Conservation (phyloP, 2,797 vertebrate genomes). For the Orestias chungarensis region DNA sequence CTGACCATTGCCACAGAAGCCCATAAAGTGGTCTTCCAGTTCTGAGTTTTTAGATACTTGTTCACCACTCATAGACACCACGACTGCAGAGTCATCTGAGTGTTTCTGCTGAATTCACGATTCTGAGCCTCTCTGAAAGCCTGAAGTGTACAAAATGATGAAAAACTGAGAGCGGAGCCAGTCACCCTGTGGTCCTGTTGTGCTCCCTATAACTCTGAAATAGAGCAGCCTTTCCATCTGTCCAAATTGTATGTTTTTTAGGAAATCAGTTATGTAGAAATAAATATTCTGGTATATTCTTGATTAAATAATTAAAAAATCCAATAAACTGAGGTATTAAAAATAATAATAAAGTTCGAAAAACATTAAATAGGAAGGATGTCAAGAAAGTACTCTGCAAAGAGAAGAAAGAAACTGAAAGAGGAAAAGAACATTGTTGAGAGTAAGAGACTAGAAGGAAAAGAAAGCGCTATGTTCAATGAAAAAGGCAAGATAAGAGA, state of each 20-base stretch:
- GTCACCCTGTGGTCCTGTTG: not conserved
- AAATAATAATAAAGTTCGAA: not conserved
- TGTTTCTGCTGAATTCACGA: conserved; percentile 10
- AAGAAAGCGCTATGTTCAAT: not conserved
- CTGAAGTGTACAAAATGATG: not conserved
- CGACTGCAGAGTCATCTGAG: conserved; percentile 9
- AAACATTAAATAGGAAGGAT: not conserved
- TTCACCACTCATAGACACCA: conserved; percentile 1
- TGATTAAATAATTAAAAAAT: not conserved
- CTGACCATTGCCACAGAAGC: not conserved
- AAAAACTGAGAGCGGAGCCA: not conserved
- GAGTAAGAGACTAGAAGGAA: not conserved
- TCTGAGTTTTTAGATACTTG: conserved; percentile 7
- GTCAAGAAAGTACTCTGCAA: not conserved
- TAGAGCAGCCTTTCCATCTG: not conserved
- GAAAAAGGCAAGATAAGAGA: not conserved
- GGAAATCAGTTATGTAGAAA: not conserved
- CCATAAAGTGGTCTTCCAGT: not conserved
- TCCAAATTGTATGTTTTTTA: no score
- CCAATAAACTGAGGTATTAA: not conserved
- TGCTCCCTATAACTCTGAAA: not conserved
- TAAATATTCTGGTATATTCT: not conserved
- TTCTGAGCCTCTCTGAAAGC: not conserved
- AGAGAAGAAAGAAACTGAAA: not conserved
- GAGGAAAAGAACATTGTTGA: no score